Evolutionary conservation across 1,140 invertebrate genomes (phyloP), one percentile per base, ranked within the genome.

Genomic region (Drosophila teissieri): DNA sequence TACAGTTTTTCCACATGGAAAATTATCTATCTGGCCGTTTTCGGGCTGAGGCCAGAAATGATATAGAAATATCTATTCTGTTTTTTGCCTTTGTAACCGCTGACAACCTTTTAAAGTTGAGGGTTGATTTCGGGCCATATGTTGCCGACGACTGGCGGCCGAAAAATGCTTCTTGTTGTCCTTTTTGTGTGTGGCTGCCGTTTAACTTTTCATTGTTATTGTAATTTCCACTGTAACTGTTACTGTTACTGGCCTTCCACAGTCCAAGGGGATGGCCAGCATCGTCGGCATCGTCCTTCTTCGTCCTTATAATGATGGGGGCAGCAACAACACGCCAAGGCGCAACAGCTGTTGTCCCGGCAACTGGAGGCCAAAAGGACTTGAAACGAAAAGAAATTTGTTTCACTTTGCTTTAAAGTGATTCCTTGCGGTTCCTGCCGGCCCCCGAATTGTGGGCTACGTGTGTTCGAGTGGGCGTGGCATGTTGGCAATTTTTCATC

Each of bases 181-280:
- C 86, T 78, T 89, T 84, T 89, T 77, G 61, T 74, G 78, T 78
- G 78, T 77, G 67, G 70, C 62, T 80, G 80, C 65, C 80, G 83
- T 84, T 89, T 86, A 88, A 89, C 83, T 88, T 88, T 88, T 83
- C 76, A 89, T 88, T 88, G 84, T 89, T 88, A 89, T 88, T 88
- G 76, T 88, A 89, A 89, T 88, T 88, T 89, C 78, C 89, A 63
- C 58, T 65, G 62, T 68, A 64, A 60, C 78, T 88, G 78, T 60
- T 10, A 64, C 63, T 64, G 78, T 60, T 10, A 64, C 63, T 64
- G 61, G 60, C 60, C 58, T 74, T 49, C 52, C 45, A 11, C 40
- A 42, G 48, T 27, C 46, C 55, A 55, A 40, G 61, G 49, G 62
- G 48, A 46, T 49, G 73, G 73, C 36, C 74, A 42, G 31, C n/a